Evolutionary conservation across 1,140 invertebrate species (phyloP).

Genomic region (Colletes gigas): DNA sequence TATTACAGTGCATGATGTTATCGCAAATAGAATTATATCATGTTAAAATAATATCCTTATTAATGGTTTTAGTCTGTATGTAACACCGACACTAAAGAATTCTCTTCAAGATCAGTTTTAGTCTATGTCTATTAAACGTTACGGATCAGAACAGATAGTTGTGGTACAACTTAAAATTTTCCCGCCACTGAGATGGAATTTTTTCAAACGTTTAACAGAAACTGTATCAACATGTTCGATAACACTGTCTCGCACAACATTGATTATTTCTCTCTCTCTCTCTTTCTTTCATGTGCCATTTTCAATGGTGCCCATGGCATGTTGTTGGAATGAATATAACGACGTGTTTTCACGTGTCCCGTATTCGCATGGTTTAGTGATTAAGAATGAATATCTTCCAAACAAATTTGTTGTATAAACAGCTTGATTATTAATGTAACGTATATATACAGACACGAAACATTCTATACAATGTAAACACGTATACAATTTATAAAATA

Average conservation of each 20-base stretch:
- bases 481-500: conserved; percentile 23
- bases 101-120: neutral
- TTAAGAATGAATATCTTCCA: conserved; percentile 28
- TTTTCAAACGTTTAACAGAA: neutral
- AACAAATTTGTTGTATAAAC: conserved; percentile 19
- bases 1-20: conserved; percentile 11
- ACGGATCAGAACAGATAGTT: neutral
- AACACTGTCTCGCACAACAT: conserved; percentile 12
- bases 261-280: conserved; percentile 5
- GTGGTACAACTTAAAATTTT: neutral
- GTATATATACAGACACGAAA: conserved; percentile 21
- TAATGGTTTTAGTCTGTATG: too few species aligned
- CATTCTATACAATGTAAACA: conserved; percentile 14
- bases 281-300: conserved; percentile 33
- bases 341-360: conserved; percentile 46
- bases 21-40: neutral
- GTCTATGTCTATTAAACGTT: neutral
- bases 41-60: neutral
- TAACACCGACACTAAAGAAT: neutral
- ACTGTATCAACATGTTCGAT: neutral
- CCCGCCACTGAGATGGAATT: neutral
- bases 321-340: conserved; percentile 61
- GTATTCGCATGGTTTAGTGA: conserved; percentile 55
- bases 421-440: conserved; percentile 19
- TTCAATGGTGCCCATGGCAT: conserved; percentile 43